Evolutionary conservation across 2,113 vertebrate genomes (phyloP), one percentile per base, ranked within the genome.

Genomic region (Varanus komodoensis): DNA sequence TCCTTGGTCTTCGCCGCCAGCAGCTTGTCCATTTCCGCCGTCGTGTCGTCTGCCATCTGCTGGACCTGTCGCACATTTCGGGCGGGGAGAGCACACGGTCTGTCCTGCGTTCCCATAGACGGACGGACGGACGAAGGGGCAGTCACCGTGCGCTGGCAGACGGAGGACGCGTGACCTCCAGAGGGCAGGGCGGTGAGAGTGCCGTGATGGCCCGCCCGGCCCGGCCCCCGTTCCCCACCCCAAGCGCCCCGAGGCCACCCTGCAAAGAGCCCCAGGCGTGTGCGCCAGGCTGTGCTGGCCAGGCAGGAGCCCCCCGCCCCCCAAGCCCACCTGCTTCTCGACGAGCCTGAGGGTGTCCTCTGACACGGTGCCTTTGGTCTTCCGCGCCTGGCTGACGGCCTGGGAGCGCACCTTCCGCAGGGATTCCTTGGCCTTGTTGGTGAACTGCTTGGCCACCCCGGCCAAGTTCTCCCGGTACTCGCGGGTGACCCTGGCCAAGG

Each of bases 361-460:
- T 0, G 99, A 99, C 67, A 98, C 96, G n/a, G 94, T 97, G 34
- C 91, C 97, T 95, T 99, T 99, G 27, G 93, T 96, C 92, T 97
- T 99, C 97, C 98, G 99, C 14, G 98, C 93, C 87, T 98, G 97
- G 57, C 93, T 94, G 86, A 99, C 68, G 0, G 98, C 97, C 9
- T 95, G 97, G 21, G 97, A 93, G 2, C 99, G 97, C 23, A 98
- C 97, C 78, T 94, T 98, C 91, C 99, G 97, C 94, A 99, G 94
- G 0, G 98, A 97, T 25, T 99, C 99, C 95, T 99, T 99, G 84
- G 98, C 98, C 90, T 99, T 99, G 97, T 99, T 98, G 95, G 98
- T 97, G 9, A 97, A 95, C 96, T 99, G 98, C 91, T 99, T 99
- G 89, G 99, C 99, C 69, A 99, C 91, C 94, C 98, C 99, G 89